These are phyloP conservation scores for Pachyseris speciosa DNA, from an alignment of 64 coral and sea anemone species.

Conservation along the genomic window DNA sequence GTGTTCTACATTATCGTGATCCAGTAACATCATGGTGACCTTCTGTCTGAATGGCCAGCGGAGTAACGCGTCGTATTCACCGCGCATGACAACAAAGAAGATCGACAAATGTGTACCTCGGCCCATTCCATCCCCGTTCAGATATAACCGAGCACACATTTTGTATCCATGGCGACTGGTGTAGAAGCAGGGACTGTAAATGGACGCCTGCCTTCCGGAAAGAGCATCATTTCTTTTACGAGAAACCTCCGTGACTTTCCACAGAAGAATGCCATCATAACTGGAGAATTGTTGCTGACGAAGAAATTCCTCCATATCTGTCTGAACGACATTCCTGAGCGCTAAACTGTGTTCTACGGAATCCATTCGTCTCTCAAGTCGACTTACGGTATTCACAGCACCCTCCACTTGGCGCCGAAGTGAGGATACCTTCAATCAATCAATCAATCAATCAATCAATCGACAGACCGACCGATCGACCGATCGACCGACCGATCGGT, in stretches of 20 bases:
- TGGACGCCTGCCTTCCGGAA: constrained; percentile 31
- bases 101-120: constrained; percentile 51
- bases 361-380: constrained; percentile 32
- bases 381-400: constrained; percentile 6
- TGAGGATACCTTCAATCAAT: neutral
- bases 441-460: neutral
- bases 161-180: constrained; percentile 73
- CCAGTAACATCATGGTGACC: constrained; percentile 69
- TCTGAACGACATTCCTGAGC: constrained; percentile 34
- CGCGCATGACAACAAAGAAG: constrained; percentile 75
- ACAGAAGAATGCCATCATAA: constrained; percentile 42
- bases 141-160: constrained; percentile 66
- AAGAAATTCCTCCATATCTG: constrained; percentile 35
- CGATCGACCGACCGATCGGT: neutral
- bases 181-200: constrained; percentile 65
- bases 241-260: constrained; percentile 58
- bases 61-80: constrained; percentile 56
- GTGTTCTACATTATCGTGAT: constrained; percentile 70
- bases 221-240: constrained; percentile 33
- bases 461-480: neutral
- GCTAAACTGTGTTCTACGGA: constrained; percentile 25
- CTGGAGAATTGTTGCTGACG: neutral
- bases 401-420: constrained; percentile 3
- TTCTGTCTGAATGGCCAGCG: constrained; percentile 77
- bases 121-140: constrained; percentile 70